Evolutionary conservation across 2,888 invertebrate genomes (phyloP), one percentile per base, ranked within the genome.

Genomic region (Cryptophagus acutangulus): DNA sequence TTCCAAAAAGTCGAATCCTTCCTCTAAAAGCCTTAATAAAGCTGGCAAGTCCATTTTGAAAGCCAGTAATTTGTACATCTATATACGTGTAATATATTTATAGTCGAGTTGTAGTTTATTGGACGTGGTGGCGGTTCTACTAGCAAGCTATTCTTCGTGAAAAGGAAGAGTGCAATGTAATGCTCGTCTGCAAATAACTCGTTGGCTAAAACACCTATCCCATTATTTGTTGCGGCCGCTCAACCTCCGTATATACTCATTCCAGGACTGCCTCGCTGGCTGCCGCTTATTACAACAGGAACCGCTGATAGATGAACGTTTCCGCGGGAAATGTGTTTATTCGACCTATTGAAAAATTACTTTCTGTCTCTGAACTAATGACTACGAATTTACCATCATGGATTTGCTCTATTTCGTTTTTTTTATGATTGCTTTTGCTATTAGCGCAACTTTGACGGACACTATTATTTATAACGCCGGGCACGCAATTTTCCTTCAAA

Each of bases 221-320:
- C 55, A 52, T 54, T 54, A 54, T 52, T 55, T 49, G 52, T 55
- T 45, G 31, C 12, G 31, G 31, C 31, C 9, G 31, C 15, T 31
- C 16, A 31, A 31, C 31, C 16, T 26, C 12, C 4, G 10, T 26
- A 26, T 20, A 20, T 20, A 26, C 26, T n/a, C 26, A 26, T 26
- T 26, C n/a, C 31, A 8, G 16, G 6, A 6, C 24, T 8, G 24
- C 24, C 6, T 20, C 6, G 51, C 43, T 48, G 44, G 41, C 39
- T 41, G 46, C 50, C 35, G 49, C 54, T 59, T 59, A 62, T 62
- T 62, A 61, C 58, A 52, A 50, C 58, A 52, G 55, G 57, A 60
- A 61, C 58, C 57, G 58, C 58, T 63, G 65, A 64, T 63, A 58
- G 62, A 65, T 65, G 63, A 57, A 59, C 56, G 57, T 55, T 57